Percentiles rank a stretch among this genome's conserved stretches.
Conservation (phyloP, 2,113 vertebrate species). For the Polyodon spathula region DNA sequence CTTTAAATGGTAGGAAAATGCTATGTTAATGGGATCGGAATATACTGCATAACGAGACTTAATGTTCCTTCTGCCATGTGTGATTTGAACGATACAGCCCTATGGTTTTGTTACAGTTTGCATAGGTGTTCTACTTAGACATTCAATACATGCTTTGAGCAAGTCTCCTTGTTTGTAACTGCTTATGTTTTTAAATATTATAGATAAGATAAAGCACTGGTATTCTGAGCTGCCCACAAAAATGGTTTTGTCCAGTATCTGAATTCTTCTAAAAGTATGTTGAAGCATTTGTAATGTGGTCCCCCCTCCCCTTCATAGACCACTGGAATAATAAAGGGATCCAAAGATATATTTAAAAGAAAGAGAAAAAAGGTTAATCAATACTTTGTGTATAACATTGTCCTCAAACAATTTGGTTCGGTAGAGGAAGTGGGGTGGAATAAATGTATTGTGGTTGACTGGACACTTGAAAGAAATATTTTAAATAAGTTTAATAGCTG, state of each 20-base stretch:
- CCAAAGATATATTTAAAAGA: constrained; percentile 48
- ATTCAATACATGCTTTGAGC: constrained; percentile 29
- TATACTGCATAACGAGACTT: constrained; percentile 1
- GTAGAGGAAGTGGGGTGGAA: constrained; percentile 21
- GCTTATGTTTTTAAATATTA: constrained; percentile 18
- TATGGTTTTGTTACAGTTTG: constrained; percentile 33
- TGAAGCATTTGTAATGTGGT: constrained; percentile 27
- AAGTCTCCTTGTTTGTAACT: constrained; percentile 46
- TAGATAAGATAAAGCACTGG: not conserved
- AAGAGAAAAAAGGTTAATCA: constrained; percentile 44
- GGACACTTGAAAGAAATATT: constrained; percentile 39
- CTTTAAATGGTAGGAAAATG: constrained; percentile 33
- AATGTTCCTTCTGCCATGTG: constrained; percentile 28
- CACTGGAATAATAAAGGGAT: constrained; percentile 59
- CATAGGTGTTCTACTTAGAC: constrained; percentile 34
- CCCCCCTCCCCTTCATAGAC: constrained; percentile 38
- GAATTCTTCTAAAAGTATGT: constrained; percentile 1
- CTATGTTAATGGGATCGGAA: constrained; percentile 34
- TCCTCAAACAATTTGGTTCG: constrained; percentile 30
- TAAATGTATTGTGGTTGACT: constrained; percentile 27
- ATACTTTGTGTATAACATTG: constrained; percentile 24
- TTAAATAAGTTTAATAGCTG: constrained; percentile 43
- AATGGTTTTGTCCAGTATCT: not conserved
- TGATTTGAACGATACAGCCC: constrained; percentile 34
- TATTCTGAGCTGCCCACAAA: not conserved